Evolutionary conservation across 1,140 invertebrate genomes (phyloP), one percentile per base, ranked within the genome.

Genomic region (Eufriesea mexicana): DNA sequence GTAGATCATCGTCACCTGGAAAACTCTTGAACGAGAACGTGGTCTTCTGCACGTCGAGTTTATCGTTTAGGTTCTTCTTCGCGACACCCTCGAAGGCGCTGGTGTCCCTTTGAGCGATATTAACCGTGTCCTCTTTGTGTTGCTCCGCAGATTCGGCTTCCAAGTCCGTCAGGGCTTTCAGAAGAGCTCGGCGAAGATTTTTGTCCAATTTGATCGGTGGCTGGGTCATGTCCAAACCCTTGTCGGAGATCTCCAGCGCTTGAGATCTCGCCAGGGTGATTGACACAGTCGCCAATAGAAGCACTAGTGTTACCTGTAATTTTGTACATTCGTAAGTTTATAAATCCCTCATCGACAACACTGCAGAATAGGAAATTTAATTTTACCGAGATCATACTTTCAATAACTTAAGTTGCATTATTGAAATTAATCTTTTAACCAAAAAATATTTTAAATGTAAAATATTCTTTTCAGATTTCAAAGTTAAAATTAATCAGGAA

Each of bases 81-180:
- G 59, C 35, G 0, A 87, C 79, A 12, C 77, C 84, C 1, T 85
- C 71, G 59, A 77, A 45, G 42, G 28, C 28, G 4, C 79, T 64
- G 0, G 84, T 85, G 12, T 79, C 54, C 5, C 57, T 73, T 35
- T 74, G 47, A 20, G 59, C 51, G 55, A 51, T 25, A 10, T 74
- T 59, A 0, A 90, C 85, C 0, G 89, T 89, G 14, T 92, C 81
- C 0, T 92, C 89, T n/a, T 91, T 90, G 42, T 93, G 88, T 45
- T 94, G 92, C 71, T 94, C 94, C 2, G 91, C 93, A 0, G 94
- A 94, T 75, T 94, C 93, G 0, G 91, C 89, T 73, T 97, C 96
- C 54, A 97, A 91, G 84, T 97, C 96, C 64, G 95, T 96, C 0
- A 97, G 93, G 5, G 96, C 96, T 91, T 96, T 96, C 16, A 97